Percentiles rank a stretch among this genome's conserved stretches.
Conservation (phyloP, 2,113 vertebrate genomes). For the Urocolius indicus region DNA sequence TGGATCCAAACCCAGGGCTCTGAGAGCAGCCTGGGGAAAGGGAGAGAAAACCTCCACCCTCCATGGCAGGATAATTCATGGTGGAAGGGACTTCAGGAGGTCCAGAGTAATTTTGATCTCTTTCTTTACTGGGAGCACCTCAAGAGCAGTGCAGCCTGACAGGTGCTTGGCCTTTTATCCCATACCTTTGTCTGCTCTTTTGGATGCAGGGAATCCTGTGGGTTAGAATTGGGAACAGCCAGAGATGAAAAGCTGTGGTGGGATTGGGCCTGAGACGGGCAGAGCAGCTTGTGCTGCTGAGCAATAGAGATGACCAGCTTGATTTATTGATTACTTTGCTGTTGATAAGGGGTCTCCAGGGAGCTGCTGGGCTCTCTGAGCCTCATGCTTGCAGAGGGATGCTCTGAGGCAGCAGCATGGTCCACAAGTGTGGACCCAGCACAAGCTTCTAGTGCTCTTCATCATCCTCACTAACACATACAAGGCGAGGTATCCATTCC, state of each 20-base stretch:
- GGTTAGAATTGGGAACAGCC: neutral
- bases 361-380: neutral
- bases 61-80: neutral
- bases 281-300: neutral
- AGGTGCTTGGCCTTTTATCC: neutral
- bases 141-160: neutral
- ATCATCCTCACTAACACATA: neutral
- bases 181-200: neutral
- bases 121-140: neutral
- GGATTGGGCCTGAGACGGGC: neutral
- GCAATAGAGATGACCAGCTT: neutral
- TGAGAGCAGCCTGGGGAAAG: neutral
- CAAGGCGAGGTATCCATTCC: neutral
- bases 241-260: neutral
- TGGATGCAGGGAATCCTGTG: neutral
- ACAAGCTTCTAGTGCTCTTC: neutral
- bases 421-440: neutral
- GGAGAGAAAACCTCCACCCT: neutral
- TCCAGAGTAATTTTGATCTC: neutral
- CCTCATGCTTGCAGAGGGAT: neutral
- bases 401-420: neutral
- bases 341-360: neutral
- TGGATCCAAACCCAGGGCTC: neutral
- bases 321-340: neutral
- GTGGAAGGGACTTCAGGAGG: rapidly evolving